Conservation (phyloP, 2,888 invertebrate species). For the Leptopterna dolabrata region DNA sequence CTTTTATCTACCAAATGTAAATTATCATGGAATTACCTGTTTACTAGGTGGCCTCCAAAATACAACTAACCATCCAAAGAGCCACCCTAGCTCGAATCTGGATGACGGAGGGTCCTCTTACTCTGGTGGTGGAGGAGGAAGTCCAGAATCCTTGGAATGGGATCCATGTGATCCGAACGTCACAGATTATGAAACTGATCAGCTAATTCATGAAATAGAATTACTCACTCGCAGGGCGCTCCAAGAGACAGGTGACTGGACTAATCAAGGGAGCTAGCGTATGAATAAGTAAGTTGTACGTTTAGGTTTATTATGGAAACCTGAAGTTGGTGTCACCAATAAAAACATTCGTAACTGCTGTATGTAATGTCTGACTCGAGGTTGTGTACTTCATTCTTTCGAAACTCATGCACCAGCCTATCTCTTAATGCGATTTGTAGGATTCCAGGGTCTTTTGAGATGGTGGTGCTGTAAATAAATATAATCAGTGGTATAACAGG, state of each 20-base stretch:
- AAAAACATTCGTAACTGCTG: too few relatives aligned
- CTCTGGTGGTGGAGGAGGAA: conserved; percentile 67
- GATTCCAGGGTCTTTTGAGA: too few relatives aligned
- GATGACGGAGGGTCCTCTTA: conserved; percentile 51
- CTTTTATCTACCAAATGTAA: too few relatives aligned
- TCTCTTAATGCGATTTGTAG: too few relatives aligned
- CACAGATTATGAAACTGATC: conserved; percentile 75
- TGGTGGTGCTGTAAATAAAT: too few relatives aligned
- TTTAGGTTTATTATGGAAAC: neutral
- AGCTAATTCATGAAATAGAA: conserved; percentile 76
- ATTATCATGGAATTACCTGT: neutral
- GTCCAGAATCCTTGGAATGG: conserved; percentile 78
- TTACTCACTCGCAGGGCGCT: conserved; percentile 75
- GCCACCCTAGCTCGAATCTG: conserved; percentile 38
- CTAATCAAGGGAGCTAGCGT: conserved; percentile 35
- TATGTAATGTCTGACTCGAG: too few relatives aligned
- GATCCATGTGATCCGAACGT: conserved; percentile 71
- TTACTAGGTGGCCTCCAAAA: conserved; percentile 19
- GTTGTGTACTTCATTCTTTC: too few relatives aligned
- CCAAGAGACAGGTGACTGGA: conserved; percentile 72
- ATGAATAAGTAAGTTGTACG: neutral
- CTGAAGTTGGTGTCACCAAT: too few relatives aligned
- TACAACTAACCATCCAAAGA: neutral
- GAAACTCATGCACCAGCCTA: too few relatives aligned
- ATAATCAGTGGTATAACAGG: too few relatives aligned